Evolutionary conservation across 2,888 invertebrate genomes (phyloP), one percentile per base, ranked within the genome.

Genomic region (Drosophila borealis): DNA sequence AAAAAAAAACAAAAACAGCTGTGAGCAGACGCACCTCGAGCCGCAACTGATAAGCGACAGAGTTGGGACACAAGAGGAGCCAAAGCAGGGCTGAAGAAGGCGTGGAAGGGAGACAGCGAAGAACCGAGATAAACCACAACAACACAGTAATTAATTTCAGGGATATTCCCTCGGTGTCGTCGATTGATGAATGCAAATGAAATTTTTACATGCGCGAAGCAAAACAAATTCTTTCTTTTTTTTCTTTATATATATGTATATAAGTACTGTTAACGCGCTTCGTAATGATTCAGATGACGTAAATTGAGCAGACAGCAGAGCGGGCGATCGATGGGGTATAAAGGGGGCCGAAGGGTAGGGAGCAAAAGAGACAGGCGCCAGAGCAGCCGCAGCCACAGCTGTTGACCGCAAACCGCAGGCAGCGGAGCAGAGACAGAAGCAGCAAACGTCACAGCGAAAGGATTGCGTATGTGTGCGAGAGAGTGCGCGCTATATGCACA

Each of bases 101-200:
- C 10, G 36, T 3, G 11, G 34, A 34, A 11, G 34, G 11, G 34
- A 13, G 36, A 29, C 29, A 29, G 36, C 36, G 36, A 36, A 13
- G 4, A 36, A 11, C 36, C 9, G 29, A 45, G 36, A 36, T 11
- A 36, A 36, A 36, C 36, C 36, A 55, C 42, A 44, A 59, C 49
- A 74, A 79, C 64, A 74, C 49, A 50, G 66, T 88, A 88, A 88
- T 87, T 85, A 79, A 88, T 85, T 86, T 86, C 64, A 39, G 37
- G 45, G 65, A 56, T 69, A 51, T 62, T 42, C 33, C 13, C 4
- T 10, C 5, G 25, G 45, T 50, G 57, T 54, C 53, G 55, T 51
- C 65, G 29, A 68, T 66, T 78, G 72, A 71, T 76, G 78, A 87
- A 79, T 80, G 84, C 81, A 89, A 89, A 85, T 87, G 81, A 81